phyloP scores from a whole-genome alignment of 2,888 invertebrate genomes.

The Ichneumoninae sp. region DNA sequence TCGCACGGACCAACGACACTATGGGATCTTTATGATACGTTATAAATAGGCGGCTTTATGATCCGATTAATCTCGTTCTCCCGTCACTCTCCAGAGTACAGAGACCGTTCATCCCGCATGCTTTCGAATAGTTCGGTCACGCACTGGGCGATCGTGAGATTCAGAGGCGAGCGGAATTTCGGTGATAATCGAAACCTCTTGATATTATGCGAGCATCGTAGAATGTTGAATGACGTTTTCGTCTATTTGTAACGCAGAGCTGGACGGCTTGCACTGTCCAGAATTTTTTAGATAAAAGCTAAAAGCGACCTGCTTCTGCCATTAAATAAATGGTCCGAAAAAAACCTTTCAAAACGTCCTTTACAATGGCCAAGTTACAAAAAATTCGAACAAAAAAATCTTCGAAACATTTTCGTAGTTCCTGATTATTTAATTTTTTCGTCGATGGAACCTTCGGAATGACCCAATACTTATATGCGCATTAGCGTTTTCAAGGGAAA shows the following conservation, averaged over 20 bases:
- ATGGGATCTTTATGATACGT: constrained; percentile 27
- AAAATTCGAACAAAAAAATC: too few species aligned
- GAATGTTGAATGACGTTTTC: not conserved
- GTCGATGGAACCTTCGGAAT: too few species aligned
- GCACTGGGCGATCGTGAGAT: constrained; percentile 11
- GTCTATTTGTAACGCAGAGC: not conserved
- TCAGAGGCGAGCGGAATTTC: not conserved
- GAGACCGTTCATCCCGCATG: constrained; percentile 29
- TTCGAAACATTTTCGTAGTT: too few species aligned
- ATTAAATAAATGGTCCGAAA: too few species aligned
- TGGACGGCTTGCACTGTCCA: not conserved
- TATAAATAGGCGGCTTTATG: constrained; percentile 64
- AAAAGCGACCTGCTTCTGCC: too few species aligned
- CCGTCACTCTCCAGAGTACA: constrained; percentile 37
- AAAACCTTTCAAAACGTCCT: too few species aligned
- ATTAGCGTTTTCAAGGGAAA: too few species aligned
- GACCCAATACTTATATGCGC: too few species aligned
- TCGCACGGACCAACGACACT: constrained; percentile 25
- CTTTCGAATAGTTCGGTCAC: not conserved
- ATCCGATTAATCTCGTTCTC: constrained; percentile 64
- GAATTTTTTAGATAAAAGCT: not conserved
- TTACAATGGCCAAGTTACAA: too few species aligned
- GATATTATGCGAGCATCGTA: not conserved
- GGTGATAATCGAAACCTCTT: not conserved
- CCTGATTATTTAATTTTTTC: too few species aligned